Percentiles rank a stretch among this genome's conserved stretches.
These are phyloP conservation scores for Diglossa brunneiventris DNA, from an alignment of 2,113 vertebrate species.

Conservation along the genomic window DNA sequence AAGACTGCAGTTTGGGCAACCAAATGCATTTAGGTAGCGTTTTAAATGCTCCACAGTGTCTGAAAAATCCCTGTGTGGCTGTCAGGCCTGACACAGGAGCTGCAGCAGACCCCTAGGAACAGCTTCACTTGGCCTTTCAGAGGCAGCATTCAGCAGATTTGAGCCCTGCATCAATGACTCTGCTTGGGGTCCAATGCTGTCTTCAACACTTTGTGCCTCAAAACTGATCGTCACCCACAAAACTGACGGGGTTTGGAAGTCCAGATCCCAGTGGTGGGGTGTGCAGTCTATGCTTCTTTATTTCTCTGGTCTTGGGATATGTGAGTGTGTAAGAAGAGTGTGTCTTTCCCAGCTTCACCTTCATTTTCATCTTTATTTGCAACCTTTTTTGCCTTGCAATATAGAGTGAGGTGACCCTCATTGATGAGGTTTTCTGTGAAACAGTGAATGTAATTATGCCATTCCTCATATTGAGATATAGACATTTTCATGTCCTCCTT, in stretches of 20 bases:
- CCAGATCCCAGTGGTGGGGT: too few species aligned
- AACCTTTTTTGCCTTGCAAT: not conserved
- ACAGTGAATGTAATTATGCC: not conserved
- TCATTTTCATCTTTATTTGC: not conserved
- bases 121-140: rapidly evolving
- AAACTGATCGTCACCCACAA: not conserved
- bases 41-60: not conserved
- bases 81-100: not conserved
- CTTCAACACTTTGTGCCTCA: not conserved
- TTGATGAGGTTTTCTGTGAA: not conserved
- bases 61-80: not conserved
- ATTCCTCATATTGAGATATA: not conserved
- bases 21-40: not conserved
- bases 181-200: not conserved
- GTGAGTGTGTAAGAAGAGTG: not conserved
- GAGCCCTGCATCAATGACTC: rapidly evolving
- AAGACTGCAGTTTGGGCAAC: not conserved
- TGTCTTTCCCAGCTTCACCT: not conserved
- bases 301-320: not conserved
- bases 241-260: not conserved
- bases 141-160: not conserved
- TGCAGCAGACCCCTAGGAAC: not conserved
- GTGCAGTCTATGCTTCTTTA: not conserved
- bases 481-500: not conserved
- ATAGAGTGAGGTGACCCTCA: not conserved